Percentiles rank a stretch among this genome's conserved stretches.
These are phyloP conservation scores for Sceloporus undulatus DNA, from an alignment of 2,113 vertebrate genomes.

Conservation along the genomic window DNA sequence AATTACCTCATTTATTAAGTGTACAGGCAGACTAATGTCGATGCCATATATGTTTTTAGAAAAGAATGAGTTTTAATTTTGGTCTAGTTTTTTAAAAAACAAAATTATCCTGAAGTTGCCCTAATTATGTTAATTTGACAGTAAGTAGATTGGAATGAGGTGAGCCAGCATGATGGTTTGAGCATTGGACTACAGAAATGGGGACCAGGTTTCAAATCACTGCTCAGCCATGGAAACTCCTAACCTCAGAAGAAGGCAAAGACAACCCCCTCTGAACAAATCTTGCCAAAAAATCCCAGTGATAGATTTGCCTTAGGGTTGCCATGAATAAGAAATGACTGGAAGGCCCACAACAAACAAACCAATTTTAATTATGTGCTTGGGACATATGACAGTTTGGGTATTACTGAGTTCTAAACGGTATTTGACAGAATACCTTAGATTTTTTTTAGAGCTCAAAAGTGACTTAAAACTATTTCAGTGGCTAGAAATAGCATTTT, in stretches of 20 bases:
- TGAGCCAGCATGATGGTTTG: too few species aligned
- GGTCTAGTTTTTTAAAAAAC: slow-evolving; percentile 8
- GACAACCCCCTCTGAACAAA: too few species aligned
- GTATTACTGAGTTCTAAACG: not conserved
- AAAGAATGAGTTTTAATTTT: slow-evolving; percentile 2
- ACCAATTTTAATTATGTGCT: not conserved
- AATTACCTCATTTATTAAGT: not conserved
- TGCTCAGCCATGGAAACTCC: too few species aligned
- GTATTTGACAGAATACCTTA: fast-evolving
- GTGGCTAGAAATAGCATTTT: not conserved
- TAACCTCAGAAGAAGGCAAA: too few species aligned
- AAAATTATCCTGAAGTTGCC: not conserved
- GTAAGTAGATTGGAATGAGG: not conserved
- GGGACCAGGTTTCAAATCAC: too few species aligned
- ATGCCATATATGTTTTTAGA: not conserved
- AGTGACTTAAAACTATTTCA: not conserved
- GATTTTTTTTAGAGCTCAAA: not conserved
- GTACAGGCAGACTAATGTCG: not conserved
- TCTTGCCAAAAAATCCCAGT: too few species aligned
- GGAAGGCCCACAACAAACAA: too few species aligned
- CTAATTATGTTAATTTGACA: not conserved
- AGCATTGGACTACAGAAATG: too few species aligned
- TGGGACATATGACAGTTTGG: not conserved
- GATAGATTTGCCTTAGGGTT: too few species aligned
- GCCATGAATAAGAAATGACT: too few species aligned